Evolutionary conservation across 2,888 invertebrate species (phyloP).

Genomic region (Cephus pulcher): DNA sequence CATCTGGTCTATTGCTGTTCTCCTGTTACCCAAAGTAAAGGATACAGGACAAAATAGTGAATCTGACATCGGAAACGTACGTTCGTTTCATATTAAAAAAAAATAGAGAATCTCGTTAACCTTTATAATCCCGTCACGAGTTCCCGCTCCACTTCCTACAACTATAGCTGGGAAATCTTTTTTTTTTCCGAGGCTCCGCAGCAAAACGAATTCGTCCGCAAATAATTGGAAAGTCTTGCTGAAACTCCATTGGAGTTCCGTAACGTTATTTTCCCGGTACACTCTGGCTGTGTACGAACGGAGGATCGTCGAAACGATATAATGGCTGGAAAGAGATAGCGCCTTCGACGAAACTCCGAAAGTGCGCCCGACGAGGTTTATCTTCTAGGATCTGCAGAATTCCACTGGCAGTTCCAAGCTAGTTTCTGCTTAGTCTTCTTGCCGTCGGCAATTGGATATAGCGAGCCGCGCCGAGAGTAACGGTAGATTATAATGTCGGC

Average conservation of each 20-base stretch:
- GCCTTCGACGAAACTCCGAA: slow-evolving; percentile 36
- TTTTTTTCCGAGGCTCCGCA: background rate
- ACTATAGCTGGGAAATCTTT: background rate
- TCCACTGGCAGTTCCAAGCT: slow-evolving; percentile 39
- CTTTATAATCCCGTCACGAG: background rate
- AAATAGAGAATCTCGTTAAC: background rate
- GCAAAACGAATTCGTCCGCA: background rate
- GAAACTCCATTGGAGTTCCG: slow-evolving; percentile 21
- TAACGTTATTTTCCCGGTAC: slow-evolving; percentile 20
- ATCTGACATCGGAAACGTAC: background rate
- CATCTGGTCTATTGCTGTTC: background rate
- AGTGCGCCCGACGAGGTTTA: slow-evolving; percentile 43
- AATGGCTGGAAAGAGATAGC: background rate
- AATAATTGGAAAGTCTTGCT: slow-evolving; percentile 23
- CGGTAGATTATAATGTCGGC: background rate
- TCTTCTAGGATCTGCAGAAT: slow-evolving; percentile 37
- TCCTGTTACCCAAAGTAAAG: background rate
- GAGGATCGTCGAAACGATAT: background rate
- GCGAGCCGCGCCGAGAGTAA: background rate
- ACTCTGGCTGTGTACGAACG: background rate
- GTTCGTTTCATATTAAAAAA: background rate
- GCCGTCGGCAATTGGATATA: slow-evolving; percentile 2
- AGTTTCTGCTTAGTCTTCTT: slow-evolving; percentile 2
- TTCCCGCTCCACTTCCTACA: background rate
- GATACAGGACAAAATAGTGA: background rate